Percentiles rank a stretch among this genome's conserved stretches.
Conservation (phyloP, 1,140 invertebrate species). For the Megalopta genalis region DNA sequence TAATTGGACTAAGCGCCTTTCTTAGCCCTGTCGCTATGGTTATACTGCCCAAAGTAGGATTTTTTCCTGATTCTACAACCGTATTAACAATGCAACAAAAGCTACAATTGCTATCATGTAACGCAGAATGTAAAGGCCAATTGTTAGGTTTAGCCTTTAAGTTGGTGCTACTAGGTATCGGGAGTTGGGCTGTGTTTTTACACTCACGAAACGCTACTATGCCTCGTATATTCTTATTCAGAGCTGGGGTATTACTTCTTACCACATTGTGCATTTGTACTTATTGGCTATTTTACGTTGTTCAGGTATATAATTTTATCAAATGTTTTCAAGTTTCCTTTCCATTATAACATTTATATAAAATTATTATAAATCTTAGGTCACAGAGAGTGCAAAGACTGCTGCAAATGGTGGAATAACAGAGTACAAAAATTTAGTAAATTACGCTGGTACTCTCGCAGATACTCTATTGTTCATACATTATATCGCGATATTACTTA, state of each 20-base stretch:
- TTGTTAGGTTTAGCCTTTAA: conserved; percentile 95
- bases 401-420: conserved; percentile 88
- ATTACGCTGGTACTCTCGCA: conserved; percentile 93
- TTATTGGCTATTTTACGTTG: conserved; percentile 98
- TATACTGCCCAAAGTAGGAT: conserved; percentile 93
- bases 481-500: conserved; percentile 94
- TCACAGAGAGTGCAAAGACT: conserved; percentile 88
- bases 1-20: conserved; percentile 91
- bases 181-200: conserved; percentile 94
- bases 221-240: conserved; percentile 95
- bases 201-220: conserved; percentile 90
- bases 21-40: conserved; percentile 97
- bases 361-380: conserved; percentile 79
- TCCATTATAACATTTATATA: background rate
- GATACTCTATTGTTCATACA: conserved; percentile 97
- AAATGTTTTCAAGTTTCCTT: conserved; percentile 1
- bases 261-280: conserved; percentile 96
- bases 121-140: conserved; percentile 93
- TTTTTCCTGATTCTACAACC: conserved; percentile 83
- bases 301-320: conserved; percentile 80
- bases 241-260: conserved; percentile 92
- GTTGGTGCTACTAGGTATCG: conserved; percentile 93
- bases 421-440: conserved; percentile 91
- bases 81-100: conserved; percentile 82
- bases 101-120: conserved; percentile 84